Base-by-base conservation (phyloP, 2,113 vertebrate species). In the Pachypanchax playfairii region DNA sequence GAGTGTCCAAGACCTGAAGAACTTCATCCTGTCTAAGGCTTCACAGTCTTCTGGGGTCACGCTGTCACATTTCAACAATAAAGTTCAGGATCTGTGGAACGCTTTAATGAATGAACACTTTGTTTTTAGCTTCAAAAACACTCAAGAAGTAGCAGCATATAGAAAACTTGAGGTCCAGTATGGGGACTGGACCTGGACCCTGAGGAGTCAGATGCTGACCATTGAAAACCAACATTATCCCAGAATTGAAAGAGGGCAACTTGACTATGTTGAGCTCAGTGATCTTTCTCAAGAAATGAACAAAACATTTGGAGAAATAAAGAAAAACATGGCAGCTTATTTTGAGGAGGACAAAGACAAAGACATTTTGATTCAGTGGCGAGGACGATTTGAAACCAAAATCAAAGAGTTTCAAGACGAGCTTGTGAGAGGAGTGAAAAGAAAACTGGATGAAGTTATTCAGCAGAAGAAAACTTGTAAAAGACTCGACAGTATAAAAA, bases 41-140 rank as follows among this genome's bases (percentile, higher is more conserved):
- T 49, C 43, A 43, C 1, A 43, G 33, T 80, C 70, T 15, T 0
- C 0, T 4, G 77, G 60, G 21, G 69, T 29, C 0, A 38, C 12
- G 48, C 9, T 81, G 14, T 75, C 52, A 20, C 38, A 75, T 28
- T 81, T 84, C 11, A 80, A 18, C 46, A 43, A 1, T 21, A 80
- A 73, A 5, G 36, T 84, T 5, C 10, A 62, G 0, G 67, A 78
- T 21, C 0, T 84, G 6, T 84, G 71, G 70, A 63, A 73, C 0
- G 77, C 82, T 0, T 48, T 81, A 13, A 5, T 84, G 44, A 78
- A 75, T 0, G 77, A 84, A 31, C 2, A 80, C 0, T 75, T 84
- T 80, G 71, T 84, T 53, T 84, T 84, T 29, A 84, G 18, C 0
- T 84, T 78, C 59, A 80, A 69, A 68, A 84, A 84, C 59, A 24